Conservation (phyloP, 2,113 vertebrate genomes). For the Carlito syrichta region DNA sequence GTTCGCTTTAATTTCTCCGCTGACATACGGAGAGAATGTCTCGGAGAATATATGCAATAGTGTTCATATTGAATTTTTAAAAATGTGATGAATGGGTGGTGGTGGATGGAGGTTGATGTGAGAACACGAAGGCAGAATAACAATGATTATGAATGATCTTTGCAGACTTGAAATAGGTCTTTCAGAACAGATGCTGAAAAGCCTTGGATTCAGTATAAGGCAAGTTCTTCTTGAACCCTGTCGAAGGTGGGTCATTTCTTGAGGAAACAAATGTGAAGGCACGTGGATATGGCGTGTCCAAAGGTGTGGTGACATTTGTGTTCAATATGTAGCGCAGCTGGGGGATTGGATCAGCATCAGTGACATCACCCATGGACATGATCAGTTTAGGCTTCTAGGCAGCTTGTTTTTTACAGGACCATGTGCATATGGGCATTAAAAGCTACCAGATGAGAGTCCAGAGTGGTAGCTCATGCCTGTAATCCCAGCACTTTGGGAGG, state of each 20-base stretch:
- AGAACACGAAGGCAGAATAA: not conserved
- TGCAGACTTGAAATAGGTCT: not conserved
- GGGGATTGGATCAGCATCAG: not conserved
- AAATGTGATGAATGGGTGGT: conserved; percentile 20
- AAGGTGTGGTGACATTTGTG: rapidly evolving
- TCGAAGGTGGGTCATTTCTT: not conserved
- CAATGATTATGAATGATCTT: not conserved
- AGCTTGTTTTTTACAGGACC: not conserved
- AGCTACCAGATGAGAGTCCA: no score
- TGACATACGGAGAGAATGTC: conserved; percentile 21
- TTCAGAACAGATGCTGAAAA: not conserved
- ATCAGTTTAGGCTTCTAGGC: not conserved
- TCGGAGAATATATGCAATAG: not conserved
- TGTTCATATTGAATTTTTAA: not conserved
- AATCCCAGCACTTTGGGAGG: no score
- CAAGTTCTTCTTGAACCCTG: not conserved
- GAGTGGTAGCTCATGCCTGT: no score
- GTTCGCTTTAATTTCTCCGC: conserved; percentile 50
- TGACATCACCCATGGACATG: not conserved
- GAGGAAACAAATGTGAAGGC: not conserved
- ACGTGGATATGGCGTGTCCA: not conserved
- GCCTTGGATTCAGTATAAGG: not conserved
- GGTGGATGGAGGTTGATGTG: not conserved
- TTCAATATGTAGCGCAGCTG: rapidly evolving
- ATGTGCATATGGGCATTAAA: not conserved